Evolutionary conservation across 2,113 vertebrate genomes (phyloP).

Genomic region (Galbula dea): DNA sequence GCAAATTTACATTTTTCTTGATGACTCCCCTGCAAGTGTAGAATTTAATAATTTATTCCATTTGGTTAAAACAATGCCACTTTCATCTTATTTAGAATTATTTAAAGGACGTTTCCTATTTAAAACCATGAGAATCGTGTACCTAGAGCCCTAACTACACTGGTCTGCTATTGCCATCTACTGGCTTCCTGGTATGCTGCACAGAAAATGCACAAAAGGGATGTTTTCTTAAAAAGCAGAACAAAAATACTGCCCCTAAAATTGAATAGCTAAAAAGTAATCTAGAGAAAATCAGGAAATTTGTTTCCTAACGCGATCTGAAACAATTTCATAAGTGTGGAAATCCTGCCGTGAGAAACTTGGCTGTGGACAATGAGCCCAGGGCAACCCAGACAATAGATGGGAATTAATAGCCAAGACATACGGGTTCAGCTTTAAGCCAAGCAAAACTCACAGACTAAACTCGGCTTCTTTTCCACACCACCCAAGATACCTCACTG

Average conservation of each 20-base stretch:
- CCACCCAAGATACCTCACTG: constrained; percentile 16
- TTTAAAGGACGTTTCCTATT: constrained; percentile 24
- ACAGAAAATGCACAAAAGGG: not conserved
- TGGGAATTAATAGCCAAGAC: not conserved
- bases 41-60: constrained; percentile 35
- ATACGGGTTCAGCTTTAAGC: constrained; percentile 39
- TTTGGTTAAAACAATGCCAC: constrained; percentile 20
- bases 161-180: constrained; percentile 77
- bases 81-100: constrained; percentile 46
- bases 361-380: not conserved
- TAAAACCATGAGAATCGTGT: constrained; percentile 7
- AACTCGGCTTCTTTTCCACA: constrained; percentile 15
- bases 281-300: not conserved
- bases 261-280: not conserved
- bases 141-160: not conserved
- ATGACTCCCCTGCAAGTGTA: not conserved
- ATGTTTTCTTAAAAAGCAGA: not conserved
- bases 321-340: constrained; percentile 20
- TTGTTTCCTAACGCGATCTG: not conserved
- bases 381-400: constrained; percentile 36
- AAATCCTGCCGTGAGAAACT: constrained; percentile 35
- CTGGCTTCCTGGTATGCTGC: constrained; percentile 39
- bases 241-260: not conserved
- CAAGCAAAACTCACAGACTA: constrained; percentile 44
- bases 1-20: constrained; percentile 25